Base-by-base conservation (phyloP, 1,140 invertebrate species). In the Drosophila persimilis region DNA sequence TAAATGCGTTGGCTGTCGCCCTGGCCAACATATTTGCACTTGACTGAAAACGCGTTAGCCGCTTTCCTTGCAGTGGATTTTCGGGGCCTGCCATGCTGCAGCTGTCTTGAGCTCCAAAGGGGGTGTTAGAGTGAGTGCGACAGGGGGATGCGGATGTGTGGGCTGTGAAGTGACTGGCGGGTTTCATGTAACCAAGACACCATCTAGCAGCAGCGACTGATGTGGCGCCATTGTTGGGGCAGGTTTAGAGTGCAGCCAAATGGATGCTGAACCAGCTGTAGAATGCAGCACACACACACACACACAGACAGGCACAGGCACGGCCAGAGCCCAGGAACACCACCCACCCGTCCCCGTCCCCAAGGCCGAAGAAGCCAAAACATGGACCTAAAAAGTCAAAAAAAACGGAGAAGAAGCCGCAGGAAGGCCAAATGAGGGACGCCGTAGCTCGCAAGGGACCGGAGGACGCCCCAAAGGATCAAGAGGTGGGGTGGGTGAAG, bases 221-320 rank as follows among this genome's bases (percentile, higher is more conserved):
- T 44, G 17, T 31, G 51, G 43, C 48, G 48, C 73, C 58, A 76
- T 80, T 80, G 71, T 80, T 79, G 60, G 55, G 58, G 55, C 58
- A 48, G 57, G 74, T 73, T 77, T 73, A 77, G 64, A 72, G 78
- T 58, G 69, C 63, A 65, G 56, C 78, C 77, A 77, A 81, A 80
- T 83, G 63, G 73, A 77, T 83, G 73, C 74, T 63, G 17, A 55
- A 63, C 53, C 31, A 24, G 48, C 53, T 52, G n/a, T 57, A 48
- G 24, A 62, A 59, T 73, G 67, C 66, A 73, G 48, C 57, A 31
- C 47, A 35, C 45, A 31, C 5, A 7, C 22, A 50, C 13, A 56
- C 62, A n/a, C n/a, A n/a, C n/a, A n/a, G n/a, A n/a, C n/a, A n/a
- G n/a, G n/a, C n/a, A n/a, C n/a, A n/a, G n/a, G n/a, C n/a, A n/a